These are phyloP conservation scores for Saimiri boliviensis DNA, from an alignment of 2,113 vertebrate genomes.

Conservation along the genomic window DNA sequence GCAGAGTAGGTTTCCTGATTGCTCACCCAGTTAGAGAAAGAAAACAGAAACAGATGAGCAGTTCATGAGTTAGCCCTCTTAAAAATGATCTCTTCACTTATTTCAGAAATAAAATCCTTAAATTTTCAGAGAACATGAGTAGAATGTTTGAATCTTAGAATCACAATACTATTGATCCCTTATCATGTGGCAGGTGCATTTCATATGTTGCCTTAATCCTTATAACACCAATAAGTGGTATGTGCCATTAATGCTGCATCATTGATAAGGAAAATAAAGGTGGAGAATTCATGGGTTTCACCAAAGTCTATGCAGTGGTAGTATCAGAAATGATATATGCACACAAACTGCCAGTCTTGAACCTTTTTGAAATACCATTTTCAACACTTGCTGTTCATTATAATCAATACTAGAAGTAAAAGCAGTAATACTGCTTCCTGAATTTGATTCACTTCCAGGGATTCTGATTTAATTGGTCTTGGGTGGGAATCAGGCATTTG, in stretches of 20 bases:
- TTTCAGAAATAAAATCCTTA: slow-evolving; percentile 55
- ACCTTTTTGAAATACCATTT: neutral
- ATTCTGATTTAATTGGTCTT: neutral
- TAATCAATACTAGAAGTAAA: neutral
- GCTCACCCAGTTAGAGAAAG: neutral
- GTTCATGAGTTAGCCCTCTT: neutral
- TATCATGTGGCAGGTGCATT: neutral
- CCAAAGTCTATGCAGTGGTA: neutral
- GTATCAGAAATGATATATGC: neutral
- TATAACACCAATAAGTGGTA: accelerated
- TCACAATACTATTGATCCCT: accelerated
- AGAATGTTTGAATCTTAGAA: neutral
- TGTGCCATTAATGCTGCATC: neutral
- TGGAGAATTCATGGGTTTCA: neutral
- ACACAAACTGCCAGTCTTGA: accelerated
- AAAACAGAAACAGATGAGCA: neutral
- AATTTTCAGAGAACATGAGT: neutral
- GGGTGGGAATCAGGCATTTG: neutral
- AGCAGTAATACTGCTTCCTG: accelerated
- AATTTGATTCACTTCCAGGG: neutral
- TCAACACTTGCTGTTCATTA: neutral
- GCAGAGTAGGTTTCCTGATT: neutral
- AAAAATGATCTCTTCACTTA: neutral
- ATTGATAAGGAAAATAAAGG: neutral
- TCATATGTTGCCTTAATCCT: neutral